Percentiles rank a stretch among this genome's conserved stretches.
phyloP scores from a whole-genome alignment of 2,113 vertebrate genomes.

The Collichthys lucidus region DNA sequence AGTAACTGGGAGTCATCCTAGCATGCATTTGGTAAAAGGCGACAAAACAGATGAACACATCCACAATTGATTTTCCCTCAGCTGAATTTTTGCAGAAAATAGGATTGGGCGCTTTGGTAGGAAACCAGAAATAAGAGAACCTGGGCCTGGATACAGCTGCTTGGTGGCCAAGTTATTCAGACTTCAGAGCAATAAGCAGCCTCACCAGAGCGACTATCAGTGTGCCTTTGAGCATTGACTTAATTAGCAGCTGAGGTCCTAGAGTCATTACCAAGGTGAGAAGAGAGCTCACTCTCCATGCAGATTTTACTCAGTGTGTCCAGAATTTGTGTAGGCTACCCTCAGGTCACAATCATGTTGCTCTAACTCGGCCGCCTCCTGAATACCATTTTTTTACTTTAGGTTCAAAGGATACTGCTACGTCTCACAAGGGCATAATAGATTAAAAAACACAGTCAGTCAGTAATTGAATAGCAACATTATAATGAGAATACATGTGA shows the following conservation, averaged over 20 bases:
- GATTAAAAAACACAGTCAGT: conserved; percentile 54
- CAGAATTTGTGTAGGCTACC: conserved; percentile 14
- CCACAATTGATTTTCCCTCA: background rate
- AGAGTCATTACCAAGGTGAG: conserved; percentile 47
- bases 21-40: background rate
- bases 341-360: background rate
- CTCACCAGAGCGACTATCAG: conserved; percentile 21
- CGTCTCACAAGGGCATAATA: conserved; percentile 26
- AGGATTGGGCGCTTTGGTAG: background rate
- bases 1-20: background rate
- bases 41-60: background rate
- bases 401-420: conserved; percentile 9
- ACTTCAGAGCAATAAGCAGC: conserved; percentile 20
- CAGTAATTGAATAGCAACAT: conserved; percentile 53
- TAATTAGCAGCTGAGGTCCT: conserved; percentile 55
- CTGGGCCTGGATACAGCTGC: background rate
- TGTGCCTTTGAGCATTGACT: conserved; percentile 41
- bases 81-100: background rate
- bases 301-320: conserved; percentile 36
- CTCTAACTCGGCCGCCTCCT: conserved; percentile 8
- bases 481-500: conserved; percentile 67
- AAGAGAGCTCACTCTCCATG: conserved; percentile 21
- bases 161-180: conserved; percentile 9
- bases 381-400: conserved; percentile 7
- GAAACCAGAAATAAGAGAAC: conserved; percentile 1